Evolutionary conservation across 2,113 vertebrate species (phyloP), one percentile per base, ranked within the genome.

Genomic region (Xiphophorus couchianus): DNA sequence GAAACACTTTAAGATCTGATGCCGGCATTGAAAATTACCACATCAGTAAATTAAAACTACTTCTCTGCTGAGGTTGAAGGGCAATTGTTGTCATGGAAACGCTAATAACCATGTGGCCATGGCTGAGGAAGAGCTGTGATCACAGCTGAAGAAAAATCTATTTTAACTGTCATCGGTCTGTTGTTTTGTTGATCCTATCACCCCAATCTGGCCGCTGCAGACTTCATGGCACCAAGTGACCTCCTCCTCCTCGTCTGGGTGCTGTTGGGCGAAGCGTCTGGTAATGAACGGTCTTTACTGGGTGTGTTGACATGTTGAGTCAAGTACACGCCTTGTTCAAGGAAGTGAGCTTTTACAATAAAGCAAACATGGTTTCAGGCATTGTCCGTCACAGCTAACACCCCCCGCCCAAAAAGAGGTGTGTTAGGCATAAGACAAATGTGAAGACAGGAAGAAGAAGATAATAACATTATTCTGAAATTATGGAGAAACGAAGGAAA

Each of bases 371-470:
- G 33, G 22, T 35, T 14, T 29, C 15, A 76, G 68, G 3, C 25
- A n/a, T 65, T 72, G 66, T 69, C 39, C 54, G 60, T 82, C 82
- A 82, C 71, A 48, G 75, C 65, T 66, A 76, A 51, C 35, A 80
- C 78, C 80, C 78, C 51, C 14, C n/a, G n/a, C n/a, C 51, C 28
- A 81, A 76, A 61, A 35, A 80, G 77, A 63, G 66, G 37, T 63
- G 30, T 62, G 29, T 67, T 10, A 39, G 70, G 60, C 67, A 42
- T 22, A 74, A 73, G 78, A 31, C 70, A 48, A 78, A 69, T 64
- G 33, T 44, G 62, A 81, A 80, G 67, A 84, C 58, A 86, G 75
- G 75, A 30, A 77, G 65, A 73, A 62, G 81, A 78, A 71, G 75
- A 69, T 75, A 68, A 54, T 54, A n/a, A n/a, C 25, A n/a, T 58